Base-by-base conservation (phyloP, 2,113 vertebrate species). In the Plecotus auritus region DNA sequence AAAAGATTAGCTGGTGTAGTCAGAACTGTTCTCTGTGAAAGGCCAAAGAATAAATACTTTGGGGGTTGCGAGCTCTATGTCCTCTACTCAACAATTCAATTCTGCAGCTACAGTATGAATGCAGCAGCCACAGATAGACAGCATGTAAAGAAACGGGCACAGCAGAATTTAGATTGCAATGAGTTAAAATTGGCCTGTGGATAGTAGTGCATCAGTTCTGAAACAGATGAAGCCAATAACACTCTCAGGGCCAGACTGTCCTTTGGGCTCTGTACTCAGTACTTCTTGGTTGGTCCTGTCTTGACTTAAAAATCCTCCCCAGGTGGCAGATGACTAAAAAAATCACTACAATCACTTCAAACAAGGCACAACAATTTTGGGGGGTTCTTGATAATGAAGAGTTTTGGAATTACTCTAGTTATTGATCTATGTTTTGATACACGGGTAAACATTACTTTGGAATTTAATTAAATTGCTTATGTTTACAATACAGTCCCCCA, bases 391-490 rank as follows among this genome's bases (percentile, higher is more conserved):
- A 8, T 78, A 93, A 92, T 32, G 83, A 85, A 37, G 54, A 16
- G 16, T 61, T 32, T 76, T 90, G 32, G 22, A 77, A 83, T 88
- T 69, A 26, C 32, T 74, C 76, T 96, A 76, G 45, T 49, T 76
- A 76, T 17, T 90, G 67, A 9, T 90, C n/a, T 93, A 22, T 59
- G 51, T 88, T 61, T 88, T 82, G 45, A 94, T 18, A 85, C 54
- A 93, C 20, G 13, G 35, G 16, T 64, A 92, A 94, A 73, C 7
- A 85, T 61, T 73, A 77, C 61, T 82, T 93, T 94, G 61, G 49
- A 90, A 78, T 78, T 76, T 85, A 83, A 76, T 14, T 70, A 92
- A 70, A 83, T 95, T 85, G 78, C 59, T 94, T 77, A 85, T 45
- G 28, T 81, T 95, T 93, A 87, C 80, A 93, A 85, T 66, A 77